Conservation (phyloP, 1,140 invertebrate genomes). For the Gonatopus flavifemur region DNA sequence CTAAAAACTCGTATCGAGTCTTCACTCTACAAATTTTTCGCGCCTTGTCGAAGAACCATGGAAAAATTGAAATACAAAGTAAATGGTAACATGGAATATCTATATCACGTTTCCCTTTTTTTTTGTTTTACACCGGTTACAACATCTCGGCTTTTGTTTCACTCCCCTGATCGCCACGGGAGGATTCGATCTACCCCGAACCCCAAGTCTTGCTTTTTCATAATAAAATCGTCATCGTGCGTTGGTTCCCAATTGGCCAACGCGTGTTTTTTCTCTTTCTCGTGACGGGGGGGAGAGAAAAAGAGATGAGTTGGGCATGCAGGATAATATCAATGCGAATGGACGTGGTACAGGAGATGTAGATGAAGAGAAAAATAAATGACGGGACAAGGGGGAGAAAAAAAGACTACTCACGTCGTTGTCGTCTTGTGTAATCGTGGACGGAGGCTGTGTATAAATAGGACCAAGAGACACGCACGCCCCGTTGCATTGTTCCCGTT, state of each 20-base stretch:
- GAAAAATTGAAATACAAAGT: too few relatives aligned
- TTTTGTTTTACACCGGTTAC: too few relatives aligned
- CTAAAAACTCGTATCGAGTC: too few relatives aligned
- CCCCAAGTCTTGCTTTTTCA: constrained; percentile 29
- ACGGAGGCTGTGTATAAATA: constrained; percentile 39
- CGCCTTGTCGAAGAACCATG: too few relatives aligned
- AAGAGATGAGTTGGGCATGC: background rate
- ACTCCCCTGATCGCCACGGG: constrained; percentile 9
- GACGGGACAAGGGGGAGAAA: background rate
- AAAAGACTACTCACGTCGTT: constrained; percentile 9
- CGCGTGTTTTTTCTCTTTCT: constrained; percentile 4
- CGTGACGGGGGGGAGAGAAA: background rate
- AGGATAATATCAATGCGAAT: constrained; percentile 22
- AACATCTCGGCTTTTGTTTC: too few relatives aligned
- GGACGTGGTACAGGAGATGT: constrained; percentile 18
- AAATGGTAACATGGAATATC: too few relatives aligned
- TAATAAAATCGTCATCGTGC: constrained; percentile 38
- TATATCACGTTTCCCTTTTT: too few relatives aligned
- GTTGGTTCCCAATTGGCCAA: constrained; percentile 28
- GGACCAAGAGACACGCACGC: constrained; percentile 33
- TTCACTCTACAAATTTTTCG: too few relatives aligned
- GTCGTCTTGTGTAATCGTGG: too few relatives aligned
- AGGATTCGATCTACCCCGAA: constrained; percentile 32
- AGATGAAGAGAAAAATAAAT: constrained; percentile 3
- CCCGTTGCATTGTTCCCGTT: constrained; percentile 20